Evolutionary conservation across 2,888 invertebrate genomes (phyloP), one percentile per base, ranked within the genome.

Genomic region (Coenonympha arcania): DNA sequence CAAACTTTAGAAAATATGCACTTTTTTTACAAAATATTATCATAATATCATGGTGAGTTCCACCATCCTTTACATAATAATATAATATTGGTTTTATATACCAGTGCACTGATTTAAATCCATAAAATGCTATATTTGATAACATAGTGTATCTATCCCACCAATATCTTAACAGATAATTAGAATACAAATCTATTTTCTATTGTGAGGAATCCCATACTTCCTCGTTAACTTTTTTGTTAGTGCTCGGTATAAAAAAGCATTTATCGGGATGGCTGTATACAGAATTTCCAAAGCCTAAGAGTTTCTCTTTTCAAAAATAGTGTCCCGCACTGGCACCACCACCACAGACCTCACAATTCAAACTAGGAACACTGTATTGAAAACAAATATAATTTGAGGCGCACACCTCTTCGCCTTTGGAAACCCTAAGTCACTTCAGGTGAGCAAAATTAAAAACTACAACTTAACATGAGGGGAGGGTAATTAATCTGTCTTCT

Each of bases 381-480:
- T 4, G 8, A 11, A 33, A 33, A 33, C 6, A 30, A 16, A 15
- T 33, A 9, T 15, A 8, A 2, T 8, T 16, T 77, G 76, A 77
- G 47, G 73, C 76, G 79, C 75, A 69, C 66, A 69, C 69, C 66
- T 71, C 69, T 62, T 70, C 68, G 75, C 68, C 82, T 83, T 82
- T 79, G 80, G 80, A 84, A 81, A 82, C 71, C 75, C 71, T 63
- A 61, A 61, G 70, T 74, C 78, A 76, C 76, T 73, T 74, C 62
- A 66, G 78, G 71, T 79, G 81, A 83, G 81, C 80, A 76, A 77
- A 54, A 81, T 80, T 80, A 81, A 75, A 76, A 79, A 79, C 79
- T 82, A 82, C 65, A 76, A 72, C 11, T 46, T 39, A 57, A 15
- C 4, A 5, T 56, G 61, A n/a, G n/a, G n/a, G 11, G 13, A 16